Conservation (phyloP, 2,797 vertebrate species). For the Vultur gryphus region DNA sequence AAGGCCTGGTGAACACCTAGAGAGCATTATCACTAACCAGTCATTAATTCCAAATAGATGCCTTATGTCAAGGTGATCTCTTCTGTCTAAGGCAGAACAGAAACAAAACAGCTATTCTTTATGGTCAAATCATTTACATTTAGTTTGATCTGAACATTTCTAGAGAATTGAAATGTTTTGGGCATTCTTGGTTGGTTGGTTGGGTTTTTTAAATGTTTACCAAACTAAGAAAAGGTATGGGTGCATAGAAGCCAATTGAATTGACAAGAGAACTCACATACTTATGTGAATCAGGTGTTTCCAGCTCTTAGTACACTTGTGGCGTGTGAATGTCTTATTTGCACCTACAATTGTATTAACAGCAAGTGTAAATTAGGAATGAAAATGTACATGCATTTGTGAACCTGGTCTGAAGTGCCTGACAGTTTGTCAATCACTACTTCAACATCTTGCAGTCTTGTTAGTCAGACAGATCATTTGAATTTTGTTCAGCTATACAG, state of each 20-base stretch:
- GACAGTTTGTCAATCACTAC: neutral
- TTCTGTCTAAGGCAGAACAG: neutral
- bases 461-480: neutral
- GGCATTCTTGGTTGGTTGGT: neutral
- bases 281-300: accelerated
- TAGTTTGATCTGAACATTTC: neutral
- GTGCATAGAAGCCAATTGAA: neutral
- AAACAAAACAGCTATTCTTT: neutral
- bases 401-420: neutral
- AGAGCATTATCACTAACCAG: neutral
- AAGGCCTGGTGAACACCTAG: conserved; percentile 4
- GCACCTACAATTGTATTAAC: neutral
- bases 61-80: neutral
- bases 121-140: neutral
- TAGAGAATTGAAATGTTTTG: neutral
- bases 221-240: neutral
- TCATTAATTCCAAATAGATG: conserved; percentile 36
- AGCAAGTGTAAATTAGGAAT: neutral
- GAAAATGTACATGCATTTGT: neutral
- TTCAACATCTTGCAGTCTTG: neutral
- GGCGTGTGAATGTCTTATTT: neutral
- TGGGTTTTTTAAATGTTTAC: accelerated
- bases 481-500: neutral
- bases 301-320: neutral
- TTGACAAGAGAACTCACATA: neutral